These are phyloP conservation scores for Entosphenus tridentatus DNA, from an alignment of 2,113 vertebrate species.

Conservation along the genomic window DNA sequence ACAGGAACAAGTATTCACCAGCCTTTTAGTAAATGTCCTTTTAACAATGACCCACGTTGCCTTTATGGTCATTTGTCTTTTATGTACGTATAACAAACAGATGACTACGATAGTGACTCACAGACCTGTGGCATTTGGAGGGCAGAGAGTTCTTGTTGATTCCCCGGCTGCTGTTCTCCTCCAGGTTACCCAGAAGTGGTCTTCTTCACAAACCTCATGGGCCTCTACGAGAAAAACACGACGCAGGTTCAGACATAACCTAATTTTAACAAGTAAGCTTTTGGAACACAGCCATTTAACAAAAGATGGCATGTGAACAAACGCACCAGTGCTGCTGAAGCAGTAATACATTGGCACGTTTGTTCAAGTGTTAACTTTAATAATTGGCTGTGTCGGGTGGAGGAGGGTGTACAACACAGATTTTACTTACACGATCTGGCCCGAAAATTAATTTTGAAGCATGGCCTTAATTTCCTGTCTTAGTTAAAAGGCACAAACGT, in stretches of 20 bases:
- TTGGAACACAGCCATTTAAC: too few species aligned
- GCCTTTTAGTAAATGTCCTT: slow-evolving; percentile 6
- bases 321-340: too few species aligned
- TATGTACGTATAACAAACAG: neutral
- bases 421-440: too few species aligned
- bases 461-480: too few species aligned
- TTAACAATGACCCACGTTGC: slow-evolving; percentile 9
- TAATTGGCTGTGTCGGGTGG: too few species aligned
- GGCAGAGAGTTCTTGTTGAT: slow-evolving; percentile 81
- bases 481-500: too few species aligned
- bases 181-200: slow-evolving; percentile 91
- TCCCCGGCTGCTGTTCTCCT: slow-evolving; percentile 88
- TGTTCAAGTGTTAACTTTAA: too few species aligned
- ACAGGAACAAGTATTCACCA: slow-evolving; percentile 6
- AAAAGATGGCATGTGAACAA: too few species aligned
- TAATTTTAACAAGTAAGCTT: too few species aligned
- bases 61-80: slow-evolving; percentile 5
- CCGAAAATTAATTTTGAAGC: too few species aligned
- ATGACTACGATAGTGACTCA: neutral
- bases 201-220: slow-evolving; percentile 94
- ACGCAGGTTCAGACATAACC: neutral
- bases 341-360: too few species aligned
- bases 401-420: too few species aligned
- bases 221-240: slow-evolving; percentile 37
- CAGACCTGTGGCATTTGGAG: slow-evolving; percentile 87